These are phyloP conservation scores for Panonychus citri DNA, from an alignment of 1,140 invertebrate genomes.

Conservation along the genomic window DNA sequence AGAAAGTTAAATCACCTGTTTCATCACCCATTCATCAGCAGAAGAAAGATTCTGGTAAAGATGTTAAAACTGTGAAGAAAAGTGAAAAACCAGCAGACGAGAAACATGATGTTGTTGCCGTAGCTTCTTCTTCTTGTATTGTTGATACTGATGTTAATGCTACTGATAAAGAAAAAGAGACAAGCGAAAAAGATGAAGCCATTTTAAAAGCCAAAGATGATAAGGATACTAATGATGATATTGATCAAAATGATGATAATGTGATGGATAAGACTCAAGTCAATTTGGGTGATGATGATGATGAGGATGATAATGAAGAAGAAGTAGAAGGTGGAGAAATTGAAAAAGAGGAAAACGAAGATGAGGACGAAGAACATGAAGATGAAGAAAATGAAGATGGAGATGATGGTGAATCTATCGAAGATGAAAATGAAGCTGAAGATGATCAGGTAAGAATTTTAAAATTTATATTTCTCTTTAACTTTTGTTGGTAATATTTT, in stretches of 20 bases:
- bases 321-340: not conserved
- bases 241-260: not conserved
- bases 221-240: not conserved
- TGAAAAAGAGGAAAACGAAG: not conserved
- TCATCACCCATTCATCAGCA: too few species aligned
- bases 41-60: constrained; percentile 14
- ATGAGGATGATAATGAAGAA: not conserved
- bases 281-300: not conserved
- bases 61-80: too few species aligned
- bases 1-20: too few species aligned
- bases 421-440: not conserved
- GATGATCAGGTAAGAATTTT: not conserved
- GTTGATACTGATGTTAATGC: constrained; percentile 10
- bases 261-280: not conserved
- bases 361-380: not conserved
- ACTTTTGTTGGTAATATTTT: too few species aligned
- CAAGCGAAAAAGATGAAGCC: not conserved
- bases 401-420: not conserved
- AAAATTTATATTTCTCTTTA: too few species aligned
- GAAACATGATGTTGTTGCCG: too few species aligned
- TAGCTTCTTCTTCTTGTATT: too few species aligned
- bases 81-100: too few species aligned
- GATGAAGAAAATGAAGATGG: not conserved
- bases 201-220: not conserved
- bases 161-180: not conserved